Evolutionary conservation across 2,113 vertebrate genomes (phyloP).

Genomic region (Neogale vison): DNA sequence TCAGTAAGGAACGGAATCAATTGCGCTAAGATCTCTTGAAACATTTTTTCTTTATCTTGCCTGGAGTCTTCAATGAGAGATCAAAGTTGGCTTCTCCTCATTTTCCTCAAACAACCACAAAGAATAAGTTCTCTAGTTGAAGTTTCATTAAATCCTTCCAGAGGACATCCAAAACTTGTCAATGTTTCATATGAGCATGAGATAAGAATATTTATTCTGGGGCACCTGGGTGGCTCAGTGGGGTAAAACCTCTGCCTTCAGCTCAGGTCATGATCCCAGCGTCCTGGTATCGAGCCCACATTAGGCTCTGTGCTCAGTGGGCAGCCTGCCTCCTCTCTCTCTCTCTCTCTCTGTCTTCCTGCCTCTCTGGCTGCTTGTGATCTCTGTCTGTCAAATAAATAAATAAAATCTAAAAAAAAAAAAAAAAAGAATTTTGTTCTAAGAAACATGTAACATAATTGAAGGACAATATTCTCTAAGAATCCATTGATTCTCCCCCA

Average conservation of each 20-base stretch:
- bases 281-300: too few species aligned
- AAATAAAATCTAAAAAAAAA: too few species aligned
- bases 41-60: background rate
- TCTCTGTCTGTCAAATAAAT: too few species aligned
- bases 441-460: background rate
- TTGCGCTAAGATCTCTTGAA: background rate
- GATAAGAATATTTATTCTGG: background rate
- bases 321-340: too few species aligned
- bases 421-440: background rate
- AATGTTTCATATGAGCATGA: background rate
- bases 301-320: too few species aligned
- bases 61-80: background rate
- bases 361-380: too few species aligned
- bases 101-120: background rate
- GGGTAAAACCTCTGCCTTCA: too few species aligned
- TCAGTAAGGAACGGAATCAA: background rate
- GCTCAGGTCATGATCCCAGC: too few species aligned
- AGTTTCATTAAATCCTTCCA: background rate
- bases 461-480: background rate
- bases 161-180: background rate
- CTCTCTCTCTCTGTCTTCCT: too few species aligned
- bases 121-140: background rate
- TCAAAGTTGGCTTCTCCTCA: background rate
- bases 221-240: too few species aligned
- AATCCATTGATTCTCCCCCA: background rate